phyloP scores from a whole-genome alignment of 2,113 vertebrate species.

The Equus quagga region DNA sequence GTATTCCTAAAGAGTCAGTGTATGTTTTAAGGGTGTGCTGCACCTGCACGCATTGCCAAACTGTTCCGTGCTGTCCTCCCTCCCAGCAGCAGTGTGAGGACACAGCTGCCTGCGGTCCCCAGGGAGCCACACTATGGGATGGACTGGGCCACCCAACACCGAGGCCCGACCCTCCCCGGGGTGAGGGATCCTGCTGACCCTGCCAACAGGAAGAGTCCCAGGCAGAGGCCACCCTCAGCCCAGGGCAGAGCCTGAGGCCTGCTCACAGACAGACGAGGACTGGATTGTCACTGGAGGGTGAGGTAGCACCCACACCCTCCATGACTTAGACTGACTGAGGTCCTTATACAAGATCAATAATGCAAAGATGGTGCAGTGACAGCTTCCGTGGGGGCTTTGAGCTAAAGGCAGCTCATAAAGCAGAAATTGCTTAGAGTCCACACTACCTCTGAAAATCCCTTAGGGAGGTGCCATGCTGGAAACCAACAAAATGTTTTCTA shows the following conservation, averaged over 20 bases:
- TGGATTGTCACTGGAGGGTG: not conserved
- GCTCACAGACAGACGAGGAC: not conserved
- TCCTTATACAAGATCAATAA: not conserved
- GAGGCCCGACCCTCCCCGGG: not conserved
- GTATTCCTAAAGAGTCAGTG: constrained; percentile 46
- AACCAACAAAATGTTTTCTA: not conserved
- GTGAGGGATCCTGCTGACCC: not conserved
- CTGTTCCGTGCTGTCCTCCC: not conserved
- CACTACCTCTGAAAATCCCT: not conserved
- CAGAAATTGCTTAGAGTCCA: not conserved
- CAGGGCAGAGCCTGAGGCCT: not conserved
- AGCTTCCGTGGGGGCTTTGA: not conserved
- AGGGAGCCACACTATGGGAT: not conserved
- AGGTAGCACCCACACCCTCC: not conserved
- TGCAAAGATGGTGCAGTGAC: not conserved
- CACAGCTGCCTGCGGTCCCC: not conserved
- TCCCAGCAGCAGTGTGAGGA: not conserved
- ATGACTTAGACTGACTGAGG: not conserved
- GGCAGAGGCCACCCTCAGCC: not conserved
- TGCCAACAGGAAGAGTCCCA: not conserved
- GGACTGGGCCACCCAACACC: not conserved
- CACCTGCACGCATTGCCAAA: not conserved
- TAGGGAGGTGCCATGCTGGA: not conserved
- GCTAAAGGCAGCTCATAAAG: not conserved
- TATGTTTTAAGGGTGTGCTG: constrained; percentile 47